Conservation (phyloP, 2,797 vertebrate genomes). For the Sus cebifrons region DNA sequence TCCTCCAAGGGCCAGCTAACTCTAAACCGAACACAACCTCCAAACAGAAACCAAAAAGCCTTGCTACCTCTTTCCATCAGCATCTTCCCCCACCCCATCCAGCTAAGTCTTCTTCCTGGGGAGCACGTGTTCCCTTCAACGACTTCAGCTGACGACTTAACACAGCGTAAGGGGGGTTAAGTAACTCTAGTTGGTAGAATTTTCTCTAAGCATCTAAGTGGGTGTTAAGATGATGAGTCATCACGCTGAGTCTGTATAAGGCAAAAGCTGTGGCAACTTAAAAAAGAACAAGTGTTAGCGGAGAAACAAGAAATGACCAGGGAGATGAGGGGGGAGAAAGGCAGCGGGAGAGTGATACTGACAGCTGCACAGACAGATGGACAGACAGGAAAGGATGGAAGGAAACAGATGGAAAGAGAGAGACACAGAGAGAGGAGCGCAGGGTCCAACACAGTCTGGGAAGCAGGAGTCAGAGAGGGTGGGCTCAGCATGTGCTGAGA, state of each 20-base stretch:
- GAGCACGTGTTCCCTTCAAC: not conserved
- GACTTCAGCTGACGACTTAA: not conserved
- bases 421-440: not conserved
- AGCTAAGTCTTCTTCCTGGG: not conserved
- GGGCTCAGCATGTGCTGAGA: not conserved
- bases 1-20: not conserved
- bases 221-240: conserved; percentile 48
- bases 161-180: conserved; percentile 2
- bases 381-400: not conserved
- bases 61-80: not conserved
- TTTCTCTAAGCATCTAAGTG: conserved; percentile 50
- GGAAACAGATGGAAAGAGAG: not conserved
- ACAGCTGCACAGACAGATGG: not conserved
- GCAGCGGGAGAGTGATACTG: not conserved
- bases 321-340: no score
- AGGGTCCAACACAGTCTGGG: not conserved
- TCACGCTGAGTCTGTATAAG: not conserved
- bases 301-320: conserved; percentile 10
- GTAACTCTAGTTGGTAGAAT: conserved; percentile 17
- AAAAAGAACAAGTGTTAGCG: not conserved
- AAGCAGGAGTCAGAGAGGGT: not conserved
- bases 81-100: not conserved
- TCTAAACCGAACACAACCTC: not conserved
- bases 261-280: conserved; percentile 5
- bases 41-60: not conserved